Percentiles rank a stretch among this genome's conserved stretches.
phyloP scores from a whole-genome alignment of 1,140 invertebrate genomes.

The Drosophila pachea region DNA sequence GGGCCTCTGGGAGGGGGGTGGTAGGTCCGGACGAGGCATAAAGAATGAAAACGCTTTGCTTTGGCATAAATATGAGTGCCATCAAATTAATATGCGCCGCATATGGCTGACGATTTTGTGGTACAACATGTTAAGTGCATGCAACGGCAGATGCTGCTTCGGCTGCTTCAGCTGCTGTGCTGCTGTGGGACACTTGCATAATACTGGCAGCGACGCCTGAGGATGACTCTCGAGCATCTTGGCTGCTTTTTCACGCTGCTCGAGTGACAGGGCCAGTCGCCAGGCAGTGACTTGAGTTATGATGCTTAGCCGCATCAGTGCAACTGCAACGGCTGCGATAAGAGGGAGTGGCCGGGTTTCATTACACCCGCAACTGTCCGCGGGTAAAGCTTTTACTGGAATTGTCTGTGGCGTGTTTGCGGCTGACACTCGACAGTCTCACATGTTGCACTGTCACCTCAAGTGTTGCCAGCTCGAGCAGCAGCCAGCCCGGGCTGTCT shows the following conservation, averaged over 20 bases:
- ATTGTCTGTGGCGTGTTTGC: conserved; percentile 63
- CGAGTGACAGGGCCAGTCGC: conserved; percentile 57
- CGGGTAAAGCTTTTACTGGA: conserved; percentile 68
- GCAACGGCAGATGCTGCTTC: conserved; percentile 45
- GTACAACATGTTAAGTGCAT: conserved; percentile 76
- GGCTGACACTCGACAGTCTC: conserved; percentile 33
- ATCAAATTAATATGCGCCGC: conserved; percentile 77
- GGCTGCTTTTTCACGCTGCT: conserved; percentile 69
- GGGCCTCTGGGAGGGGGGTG: not conserved
- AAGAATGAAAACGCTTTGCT: conserved; percentile 56
- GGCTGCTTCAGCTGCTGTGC: conserved; percentile 6
- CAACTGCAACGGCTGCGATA: conserved; percentile 36
- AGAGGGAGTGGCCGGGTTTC: conserved; percentile 38
- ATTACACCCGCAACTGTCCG: conserved; percentile 56
- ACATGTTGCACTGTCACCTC: conserved; percentile 74
- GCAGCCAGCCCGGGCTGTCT: conserved; percentile 20
- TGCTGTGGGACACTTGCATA: conserved; percentile 56
- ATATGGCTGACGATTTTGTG: conserved; percentile 77
- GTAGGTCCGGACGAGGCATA: conserved; percentile 11
- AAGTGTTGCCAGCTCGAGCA: conserved; percentile 42
- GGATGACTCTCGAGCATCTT: conserved; percentile 58
- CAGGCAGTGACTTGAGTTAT: conserved; percentile 57
- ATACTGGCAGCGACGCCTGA: conserved; percentile 42
- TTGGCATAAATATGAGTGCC: conserved; percentile 77
- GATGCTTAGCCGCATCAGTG: conserved; percentile 67